phyloP scores from a whole-genome alignment of 2,888 invertebrate species.

The Odontomyia ornata region DNA sequence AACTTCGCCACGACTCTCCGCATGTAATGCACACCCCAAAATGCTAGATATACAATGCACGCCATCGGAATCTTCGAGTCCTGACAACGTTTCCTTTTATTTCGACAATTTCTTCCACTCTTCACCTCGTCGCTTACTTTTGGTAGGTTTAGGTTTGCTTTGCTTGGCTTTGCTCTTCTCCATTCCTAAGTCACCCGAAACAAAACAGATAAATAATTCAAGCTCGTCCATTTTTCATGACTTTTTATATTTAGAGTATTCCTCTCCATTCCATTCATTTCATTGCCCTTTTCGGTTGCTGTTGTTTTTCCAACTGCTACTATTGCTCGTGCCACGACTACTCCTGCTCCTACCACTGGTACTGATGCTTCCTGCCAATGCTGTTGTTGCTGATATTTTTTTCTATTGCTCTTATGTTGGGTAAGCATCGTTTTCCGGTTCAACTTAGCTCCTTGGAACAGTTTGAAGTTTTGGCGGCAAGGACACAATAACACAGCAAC shows the following conservation, averaged over 20 bases:
- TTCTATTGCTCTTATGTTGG: conserved; percentile 20
- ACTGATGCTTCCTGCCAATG: background rate
- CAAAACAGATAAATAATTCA: conserved; percentile 49
- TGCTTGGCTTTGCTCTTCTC: conserved; percentile 39
- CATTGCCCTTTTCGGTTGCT: conserved; percentile 37
- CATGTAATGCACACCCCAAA: background rate
- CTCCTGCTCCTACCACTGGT: no score
- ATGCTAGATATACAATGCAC: conserved; percentile 20
- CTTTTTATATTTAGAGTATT: conserved; percentile 49
- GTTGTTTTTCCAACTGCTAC: conserved; percentile 5
- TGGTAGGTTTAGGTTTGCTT: conserved; percentile 16
- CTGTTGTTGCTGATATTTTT: conserved; percentile 11
- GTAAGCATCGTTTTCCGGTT: conserved; percentile 28
- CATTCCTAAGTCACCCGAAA: conserved; percentile 49
- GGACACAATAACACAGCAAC: conserved; percentile 32
- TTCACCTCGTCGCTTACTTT: background rate
- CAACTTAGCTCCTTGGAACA: conserved; percentile 23
- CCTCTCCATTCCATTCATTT: conserved; percentile 42
- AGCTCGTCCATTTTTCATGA: conserved; percentile 49
- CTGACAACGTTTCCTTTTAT: conserved; percentile 42
- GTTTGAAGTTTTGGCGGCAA: conserved; percentile 20
- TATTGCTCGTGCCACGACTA: no score
- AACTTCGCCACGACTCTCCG: background rate
- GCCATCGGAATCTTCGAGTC: conserved; percentile 12
- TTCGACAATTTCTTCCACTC: conserved; percentile 34